Conservation (phyloP, 1,140 invertebrate genomes). For the Pseudomyrmex sp. region DNA sequence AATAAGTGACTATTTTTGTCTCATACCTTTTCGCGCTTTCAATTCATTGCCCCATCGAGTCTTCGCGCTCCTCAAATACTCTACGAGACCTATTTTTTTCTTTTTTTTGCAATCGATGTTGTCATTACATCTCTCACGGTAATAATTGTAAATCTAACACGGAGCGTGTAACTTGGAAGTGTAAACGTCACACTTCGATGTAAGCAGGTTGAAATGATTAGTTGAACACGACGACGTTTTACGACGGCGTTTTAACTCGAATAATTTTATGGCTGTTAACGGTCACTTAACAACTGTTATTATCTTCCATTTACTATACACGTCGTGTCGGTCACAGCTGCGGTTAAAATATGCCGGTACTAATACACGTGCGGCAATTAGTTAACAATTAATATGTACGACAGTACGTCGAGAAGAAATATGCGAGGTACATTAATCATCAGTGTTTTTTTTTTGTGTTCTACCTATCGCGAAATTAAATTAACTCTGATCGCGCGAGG, state of each 20-base stretch:
- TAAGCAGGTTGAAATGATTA: constrained; percentile 49
- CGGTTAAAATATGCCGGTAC: constrained; percentile 52
- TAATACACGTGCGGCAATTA: constrained; percentile 41
- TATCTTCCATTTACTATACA: constrained; percentile 49
- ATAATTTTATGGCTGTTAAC: constrained; percentile 58
- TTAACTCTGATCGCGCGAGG: not conserved
- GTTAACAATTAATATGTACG: constrained; percentile 47
- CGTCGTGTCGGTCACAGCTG: constrained; percentile 38
- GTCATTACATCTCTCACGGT: not conserved
- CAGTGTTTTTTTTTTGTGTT: not conserved
- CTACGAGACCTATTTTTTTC: too few relatives aligned
- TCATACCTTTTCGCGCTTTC: too few relatives aligned
- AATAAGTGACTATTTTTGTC: not conserved
- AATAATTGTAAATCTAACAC: constrained; percentile 24
- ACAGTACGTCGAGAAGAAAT: constrained; percentile 32
- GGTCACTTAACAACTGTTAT: constrained; percentile 54
- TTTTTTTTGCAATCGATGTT: not conserved
- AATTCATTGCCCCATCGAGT: too few relatives aligned
- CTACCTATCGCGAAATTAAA: constrained; percentile 1
- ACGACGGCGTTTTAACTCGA: constrained; percentile 53
- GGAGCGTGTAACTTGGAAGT: constrained; percentile 1
- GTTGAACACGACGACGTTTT: constrained; percentile 38
- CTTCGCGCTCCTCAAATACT: too few relatives aligned
- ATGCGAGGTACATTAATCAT: constrained; percentile 33
- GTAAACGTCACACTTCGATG: constrained; percentile 28